Conservation (phyloP, 2,797 vertebrate species). For the Lindbergichthys nudifrons region DNA sequence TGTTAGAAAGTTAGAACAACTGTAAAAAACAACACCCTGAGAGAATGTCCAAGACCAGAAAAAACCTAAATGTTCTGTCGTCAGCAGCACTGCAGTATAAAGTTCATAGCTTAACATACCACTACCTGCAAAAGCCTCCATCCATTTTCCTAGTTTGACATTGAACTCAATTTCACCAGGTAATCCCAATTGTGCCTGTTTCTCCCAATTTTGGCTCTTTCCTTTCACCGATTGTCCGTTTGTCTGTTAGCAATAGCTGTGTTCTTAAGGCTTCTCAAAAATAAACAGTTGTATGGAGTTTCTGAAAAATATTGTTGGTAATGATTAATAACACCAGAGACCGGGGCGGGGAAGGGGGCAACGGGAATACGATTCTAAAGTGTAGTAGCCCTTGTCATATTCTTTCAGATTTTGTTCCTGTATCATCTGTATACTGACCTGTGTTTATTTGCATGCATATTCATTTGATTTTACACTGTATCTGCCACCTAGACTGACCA, state of each 20-base stretch:
- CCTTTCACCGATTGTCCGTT: constrained; percentile 4
- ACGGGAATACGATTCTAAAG: too few relatives aligned
- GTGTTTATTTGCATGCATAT: too few relatives aligned
- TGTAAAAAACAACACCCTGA: not conserved
- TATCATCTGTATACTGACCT: too few relatives aligned
- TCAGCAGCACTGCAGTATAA: constrained; percentile 19
- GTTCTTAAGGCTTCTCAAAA: constrained; percentile 1
- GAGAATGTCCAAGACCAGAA: not conserved
- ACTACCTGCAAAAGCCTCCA: constrained; percentile 32
- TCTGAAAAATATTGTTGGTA: too few relatives aligned
- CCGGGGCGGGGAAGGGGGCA: too few relatives aligned
- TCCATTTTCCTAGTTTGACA: constrained; percentile 39
- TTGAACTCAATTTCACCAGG: constrained; percentile 8
- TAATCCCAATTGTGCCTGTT: constrained; percentile 10
- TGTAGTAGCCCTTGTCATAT: too few relatives aligned
- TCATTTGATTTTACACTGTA: too few relatives aligned
- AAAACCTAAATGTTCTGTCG: not conserved
- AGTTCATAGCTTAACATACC: constrained; percentile 22
- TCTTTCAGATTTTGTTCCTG: too few relatives aligned
- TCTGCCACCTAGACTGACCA: too few relatives aligned
- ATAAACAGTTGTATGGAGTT: constrained; percentile 4
- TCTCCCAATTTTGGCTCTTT: constrained; percentile 6
- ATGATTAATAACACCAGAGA: too few relatives aligned
- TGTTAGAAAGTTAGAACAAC: not conserved
- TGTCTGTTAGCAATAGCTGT: constrained; percentile 8